These are phyloP conservation scores for Hydractinia echinata DNA, from an alignment of 30 jellyfish, hydroid and myxozoan genomes.

Conservation along the genomic window DNA sequence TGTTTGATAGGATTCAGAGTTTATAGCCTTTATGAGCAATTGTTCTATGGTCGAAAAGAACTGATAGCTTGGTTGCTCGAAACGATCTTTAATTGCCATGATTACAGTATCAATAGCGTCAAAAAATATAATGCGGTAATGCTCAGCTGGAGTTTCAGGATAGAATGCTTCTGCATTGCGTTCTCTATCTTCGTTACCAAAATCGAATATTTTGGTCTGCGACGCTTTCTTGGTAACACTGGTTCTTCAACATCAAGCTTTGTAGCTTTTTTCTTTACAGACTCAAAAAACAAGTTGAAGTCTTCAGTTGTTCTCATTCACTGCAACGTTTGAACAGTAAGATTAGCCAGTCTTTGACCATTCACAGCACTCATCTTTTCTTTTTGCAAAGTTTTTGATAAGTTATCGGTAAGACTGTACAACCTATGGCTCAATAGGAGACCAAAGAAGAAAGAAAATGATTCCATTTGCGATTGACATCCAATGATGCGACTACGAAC, in stretches of 20 bases:
- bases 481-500: slow-evolving; percentile 49
- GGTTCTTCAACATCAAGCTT: slow-evolving; percentile 13
- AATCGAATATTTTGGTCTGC: slow-evolving; percentile 2
- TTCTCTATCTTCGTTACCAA: background rate
- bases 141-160: slow-evolving; percentile 42
- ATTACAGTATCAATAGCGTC: slow-evolving; percentile 42
- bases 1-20: slow-evolving; percentile 39
- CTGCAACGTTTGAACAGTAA: too few species aligned
- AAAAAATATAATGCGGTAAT: background rate
- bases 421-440: too few species aligned
- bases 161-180: background rate
- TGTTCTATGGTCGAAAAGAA: slow-evolving; percentile 26
- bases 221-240: slow-evolving; percentile 8
- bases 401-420: too few species aligned
- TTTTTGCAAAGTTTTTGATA: too few species aligned
- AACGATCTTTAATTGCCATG: slow-evolving; percentile 36
- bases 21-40: slow-evolving; percentile 34
- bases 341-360: too few species aligned
- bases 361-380: too few species aligned
- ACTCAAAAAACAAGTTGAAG: too few species aligned
- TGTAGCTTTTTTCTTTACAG: too few species aligned
- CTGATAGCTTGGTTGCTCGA: slow-evolving; percentile 34
- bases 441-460: too few species aligned
- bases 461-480: slow-evolving; percentile 41
- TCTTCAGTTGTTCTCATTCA: too few species aligned